Base-by-base conservation (phyloP, 37 sponge, comb jelly and placozoan species). In the Haliclona indistincta region DNA sequence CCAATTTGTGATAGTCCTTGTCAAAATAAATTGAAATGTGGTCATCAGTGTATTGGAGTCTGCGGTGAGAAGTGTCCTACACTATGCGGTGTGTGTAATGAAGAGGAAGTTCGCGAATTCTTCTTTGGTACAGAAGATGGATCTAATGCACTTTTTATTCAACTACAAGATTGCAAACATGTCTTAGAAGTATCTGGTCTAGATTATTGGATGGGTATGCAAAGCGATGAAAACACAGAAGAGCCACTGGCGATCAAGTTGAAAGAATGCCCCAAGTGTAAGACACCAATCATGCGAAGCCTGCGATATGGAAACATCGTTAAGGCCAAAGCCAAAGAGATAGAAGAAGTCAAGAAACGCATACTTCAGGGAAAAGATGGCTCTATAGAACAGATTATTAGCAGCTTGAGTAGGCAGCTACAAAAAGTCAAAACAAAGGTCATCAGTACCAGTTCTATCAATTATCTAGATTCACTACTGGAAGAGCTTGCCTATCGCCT, bases 61-160 rank as follows among this genome's bases (percentile, higher is more conserved):
- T 91, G 92, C 75, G 92, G 92, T 29, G 92, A 91, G 63, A 44
- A 54, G 17, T 91, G 92, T 68, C 70, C 79, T 19, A 58, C 13
- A 11, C 28, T 7, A 58, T 58, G 49, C 13, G 8, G 60, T 58
- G 7, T 58, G 13, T 93, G 93, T 58, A 19, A 93, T 63, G 64
- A 39, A 17, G 75, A 87, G 36, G 73, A 84, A 61, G 85, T 87
- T 29, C 25, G 42, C 33, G 92, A 87, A 29, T 84, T 87, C 43
- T 94, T 94, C 67, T 94, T 94, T 86, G 95, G 95, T 35, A 56
- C 20, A 61, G 95, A 94, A 79, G 95, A 94, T 56, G 82, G 90
- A 36, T 32, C 38, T 54, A 84, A 91, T 73, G 95, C 95, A 8
- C 42, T 81, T 25, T 95, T 95, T 55, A 63, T 95, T 37, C 49